A percentile compares a stretch with the other conserved stretches of the same genome.
These are phyloP conservation scores for Pseudococcus longispinus DNA, from an alignment of 2,888 invertebrate genomes.

Conservation along the genomic window DNA sequence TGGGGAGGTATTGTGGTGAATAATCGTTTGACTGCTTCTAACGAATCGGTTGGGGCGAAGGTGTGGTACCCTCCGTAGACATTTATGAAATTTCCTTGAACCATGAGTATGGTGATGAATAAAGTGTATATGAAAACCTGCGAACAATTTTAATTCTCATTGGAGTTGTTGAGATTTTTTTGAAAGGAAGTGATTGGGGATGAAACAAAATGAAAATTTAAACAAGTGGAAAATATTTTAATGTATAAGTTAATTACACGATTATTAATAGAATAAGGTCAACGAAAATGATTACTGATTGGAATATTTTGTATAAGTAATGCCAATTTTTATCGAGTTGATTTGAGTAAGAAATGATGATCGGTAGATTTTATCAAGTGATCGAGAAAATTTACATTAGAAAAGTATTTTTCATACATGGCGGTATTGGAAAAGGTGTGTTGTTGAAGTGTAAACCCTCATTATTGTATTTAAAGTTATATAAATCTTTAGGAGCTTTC, in stretches of 20 bases:
- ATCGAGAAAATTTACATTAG: background rate
- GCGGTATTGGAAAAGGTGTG: too few relatives aligned
- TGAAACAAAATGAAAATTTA: background rate
- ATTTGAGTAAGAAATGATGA: background rate
- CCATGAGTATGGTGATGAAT: background rate
- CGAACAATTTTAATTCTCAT: background rate
- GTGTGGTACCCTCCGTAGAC: background rate
- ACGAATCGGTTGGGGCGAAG: background rate
- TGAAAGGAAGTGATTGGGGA: background rate
- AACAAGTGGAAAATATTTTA: background rate
- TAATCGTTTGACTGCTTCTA: background rate
- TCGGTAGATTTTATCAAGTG: background rate
- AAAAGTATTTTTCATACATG: background rate
- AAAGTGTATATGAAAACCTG: background rate
- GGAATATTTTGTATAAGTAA: background rate
- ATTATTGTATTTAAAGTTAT: too few relatives aligned
- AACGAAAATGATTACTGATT: background rate
- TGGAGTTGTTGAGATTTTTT: background rate
- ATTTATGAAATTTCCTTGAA: background rate
- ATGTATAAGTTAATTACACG: background rate
- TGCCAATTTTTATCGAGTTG: background rate
- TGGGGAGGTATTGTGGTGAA: slow-evolving; percentile 12
- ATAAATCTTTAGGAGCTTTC: too few relatives aligned
- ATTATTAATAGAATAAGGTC: background rate
- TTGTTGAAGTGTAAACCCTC: too few relatives aligned